Evolutionary conservation across 92 coral and sea anemone species (phyloP).

Genomic region (Muricea muricata): DNA sequence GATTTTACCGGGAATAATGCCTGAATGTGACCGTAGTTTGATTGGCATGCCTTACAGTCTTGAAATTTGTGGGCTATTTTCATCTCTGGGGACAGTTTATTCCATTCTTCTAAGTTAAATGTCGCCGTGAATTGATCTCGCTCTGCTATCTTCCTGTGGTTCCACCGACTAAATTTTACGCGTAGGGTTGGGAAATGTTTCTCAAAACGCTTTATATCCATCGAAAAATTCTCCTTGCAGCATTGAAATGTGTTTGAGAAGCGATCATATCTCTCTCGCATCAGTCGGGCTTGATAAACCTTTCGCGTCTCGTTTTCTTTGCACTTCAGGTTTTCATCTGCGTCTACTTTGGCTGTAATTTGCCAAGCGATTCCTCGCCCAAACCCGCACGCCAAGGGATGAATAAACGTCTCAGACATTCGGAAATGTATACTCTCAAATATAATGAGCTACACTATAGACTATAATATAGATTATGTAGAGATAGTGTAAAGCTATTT

Average conservation of each 20-base stretch:
- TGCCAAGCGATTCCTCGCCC: too few relatives aligned
- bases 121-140: neutral
- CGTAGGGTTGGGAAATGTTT: too few relatives aligned
- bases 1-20: constrained; percentile 10
- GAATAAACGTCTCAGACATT: too few relatives aligned
- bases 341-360: neutral
- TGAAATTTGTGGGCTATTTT: neutral
- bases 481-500: neutral
- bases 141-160: too few relatives aligned
- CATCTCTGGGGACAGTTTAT: neutral
- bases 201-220: too few relatives aligned
- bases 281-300: neutral
- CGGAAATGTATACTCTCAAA: neutral
- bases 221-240: too few relatives aligned
- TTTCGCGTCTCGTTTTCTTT: constrained; percentile 5
- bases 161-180: too few relatives aligned
- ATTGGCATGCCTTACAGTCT: neutral
- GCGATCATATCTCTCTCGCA: constrained; percentile 1
- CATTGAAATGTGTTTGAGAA: neutral
- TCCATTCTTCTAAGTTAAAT: neutral
- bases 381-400: too few relatives aligned
- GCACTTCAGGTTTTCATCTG: neutral
- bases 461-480: neutral
- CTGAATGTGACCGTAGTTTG: neutral
- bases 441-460: neutral